These are phyloP conservation scores for Helicoverpa zea DNA, from an alignment of 1,140 invertebrate genomes.

Conservation along the genomic window DNA sequence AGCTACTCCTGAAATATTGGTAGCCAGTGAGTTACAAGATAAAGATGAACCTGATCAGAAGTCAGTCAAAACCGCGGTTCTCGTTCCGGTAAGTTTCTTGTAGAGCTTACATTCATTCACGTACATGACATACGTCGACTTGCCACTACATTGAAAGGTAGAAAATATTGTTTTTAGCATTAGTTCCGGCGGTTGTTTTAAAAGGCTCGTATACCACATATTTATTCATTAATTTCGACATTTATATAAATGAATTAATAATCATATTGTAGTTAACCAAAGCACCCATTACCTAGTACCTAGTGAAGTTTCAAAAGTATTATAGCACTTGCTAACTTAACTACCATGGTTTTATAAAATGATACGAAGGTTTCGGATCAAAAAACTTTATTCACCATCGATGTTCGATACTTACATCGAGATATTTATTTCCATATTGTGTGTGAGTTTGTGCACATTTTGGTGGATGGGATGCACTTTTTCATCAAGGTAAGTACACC, in stretches of 20 bases:
- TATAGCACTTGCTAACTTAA: too few relatives aligned
- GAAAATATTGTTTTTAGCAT: too few relatives aligned
- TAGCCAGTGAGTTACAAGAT: slow-evolving; percentile 1
- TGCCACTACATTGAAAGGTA: too few relatives aligned
- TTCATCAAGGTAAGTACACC: slow-evolving; percentile 7
- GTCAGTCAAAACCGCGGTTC: background rate
- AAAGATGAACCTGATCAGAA: background rate
- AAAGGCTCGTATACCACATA: too few relatives aligned
- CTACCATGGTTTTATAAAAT: background rate
- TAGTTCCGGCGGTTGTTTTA: too few relatives aligned
- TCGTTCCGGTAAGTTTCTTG: slow-evolving; percentile 26
- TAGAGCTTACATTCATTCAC: too few relatives aligned
- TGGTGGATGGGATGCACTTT: slow-evolving; percentile 28
- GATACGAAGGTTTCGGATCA: background rate
- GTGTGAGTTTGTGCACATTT: background rate
- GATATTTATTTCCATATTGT: background rate
- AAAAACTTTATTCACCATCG: background rate
- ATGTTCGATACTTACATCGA: slow-evolving; percentile 34
- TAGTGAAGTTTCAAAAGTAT: background rate
- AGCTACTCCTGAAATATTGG: background rate
- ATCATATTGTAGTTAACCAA: too few relatives aligned
- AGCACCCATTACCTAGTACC: too few relatives aligned
- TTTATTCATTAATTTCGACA: too few relatives aligned
- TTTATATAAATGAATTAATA: too few relatives aligned
- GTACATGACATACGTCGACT: too few relatives aligned